Conservation (phyloP, 37 sponge, comb jelly and placozoan species). For the Chondrilla cf. caribensis region DNA sequence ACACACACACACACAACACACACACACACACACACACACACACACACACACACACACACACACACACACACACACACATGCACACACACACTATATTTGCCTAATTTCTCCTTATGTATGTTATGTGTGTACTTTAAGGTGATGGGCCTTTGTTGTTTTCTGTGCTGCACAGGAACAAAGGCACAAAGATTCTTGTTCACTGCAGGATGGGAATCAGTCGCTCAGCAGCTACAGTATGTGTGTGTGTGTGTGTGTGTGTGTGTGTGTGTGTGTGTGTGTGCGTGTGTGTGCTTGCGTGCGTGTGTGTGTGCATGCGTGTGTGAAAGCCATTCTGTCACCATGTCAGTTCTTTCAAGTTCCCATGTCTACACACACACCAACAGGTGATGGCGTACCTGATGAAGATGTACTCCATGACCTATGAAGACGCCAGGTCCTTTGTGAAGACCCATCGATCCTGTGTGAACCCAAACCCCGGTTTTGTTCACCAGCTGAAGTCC, state of each 20-base stretch:
- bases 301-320: conserved; percentile 9
- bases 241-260: neutral
- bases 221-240: conserved; percentile 95
- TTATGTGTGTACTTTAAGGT: neutral
- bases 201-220: conserved; percentile 97
- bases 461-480: conserved; percentile 93
- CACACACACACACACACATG: neutral
- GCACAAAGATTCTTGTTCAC: conserved; percentile 80
- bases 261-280: too few species aligned
- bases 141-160: neutral
- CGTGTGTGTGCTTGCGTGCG: neutral
- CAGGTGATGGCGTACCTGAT: conserved; percentile 96
- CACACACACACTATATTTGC: neutral
- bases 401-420: conserved; percentile 88
- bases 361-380: too few species aligned
- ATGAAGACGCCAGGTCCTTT: conserved; percentile 57
- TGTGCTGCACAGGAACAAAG: conserved; percentile 11
- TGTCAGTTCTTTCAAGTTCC: too few species aligned
- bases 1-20: too few species aligned
- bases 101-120: neutral
- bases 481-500: conserved; percentile 71
- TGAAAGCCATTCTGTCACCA: neutral
- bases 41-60: neutral
- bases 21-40: too few species aligned
- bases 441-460: conserved; percentile 70